These are phyloP conservation scores for Lipophrys pholis DNA, from an alignment of 2,113 vertebrate species.

Conservation along the genomic window DNA sequence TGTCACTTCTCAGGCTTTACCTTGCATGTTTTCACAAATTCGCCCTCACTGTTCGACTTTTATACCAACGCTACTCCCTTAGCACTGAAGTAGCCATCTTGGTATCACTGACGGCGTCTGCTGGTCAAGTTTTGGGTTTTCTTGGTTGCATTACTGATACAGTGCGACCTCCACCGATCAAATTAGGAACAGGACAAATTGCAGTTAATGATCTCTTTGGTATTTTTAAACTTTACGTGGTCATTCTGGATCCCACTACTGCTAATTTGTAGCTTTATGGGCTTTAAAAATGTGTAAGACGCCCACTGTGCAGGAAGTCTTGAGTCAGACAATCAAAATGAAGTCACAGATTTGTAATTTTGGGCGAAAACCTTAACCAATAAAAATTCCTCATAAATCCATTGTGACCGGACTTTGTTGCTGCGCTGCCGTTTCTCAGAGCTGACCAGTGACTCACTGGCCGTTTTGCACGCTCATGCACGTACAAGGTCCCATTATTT, in stretches of 20 bases:
- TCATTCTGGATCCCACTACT: neutral
- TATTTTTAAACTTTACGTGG: too few relatives aligned
- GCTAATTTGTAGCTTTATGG: neutral
- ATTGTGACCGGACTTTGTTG: neutral
- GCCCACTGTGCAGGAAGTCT: neutral
- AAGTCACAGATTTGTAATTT: conserved; percentile 10
- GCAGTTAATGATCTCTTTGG: too few relatives aligned
- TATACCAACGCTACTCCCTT: too few relatives aligned
- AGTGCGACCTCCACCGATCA: too few relatives aligned
- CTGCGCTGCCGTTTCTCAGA: neutral
- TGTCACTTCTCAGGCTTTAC: too few relatives aligned
- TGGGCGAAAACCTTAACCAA: neutral
- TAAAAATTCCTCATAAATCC: neutral
- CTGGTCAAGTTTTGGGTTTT: too few relatives aligned
- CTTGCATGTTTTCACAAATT: too few relatives aligned
- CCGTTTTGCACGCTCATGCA: conserved; percentile 40
- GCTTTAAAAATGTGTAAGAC: neutral
- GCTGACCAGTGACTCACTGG: conserved; percentile 43
- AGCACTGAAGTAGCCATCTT: too few relatives aligned
- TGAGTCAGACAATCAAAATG: conserved; percentile 21
- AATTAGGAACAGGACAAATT: too few relatives aligned
- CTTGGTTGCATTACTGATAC: too few relatives aligned
- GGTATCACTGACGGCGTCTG: too few relatives aligned
- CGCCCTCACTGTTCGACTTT: too few relatives aligned
- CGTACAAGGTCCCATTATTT: conserved; percentile 4